A percentile compares a stretch with the other conserved stretches of the same genome.
Evolutionary conservation across 2,113 vertebrate genomes (phyloP).

Genomic region (Campylorhamphus procurvoides): DNA sequence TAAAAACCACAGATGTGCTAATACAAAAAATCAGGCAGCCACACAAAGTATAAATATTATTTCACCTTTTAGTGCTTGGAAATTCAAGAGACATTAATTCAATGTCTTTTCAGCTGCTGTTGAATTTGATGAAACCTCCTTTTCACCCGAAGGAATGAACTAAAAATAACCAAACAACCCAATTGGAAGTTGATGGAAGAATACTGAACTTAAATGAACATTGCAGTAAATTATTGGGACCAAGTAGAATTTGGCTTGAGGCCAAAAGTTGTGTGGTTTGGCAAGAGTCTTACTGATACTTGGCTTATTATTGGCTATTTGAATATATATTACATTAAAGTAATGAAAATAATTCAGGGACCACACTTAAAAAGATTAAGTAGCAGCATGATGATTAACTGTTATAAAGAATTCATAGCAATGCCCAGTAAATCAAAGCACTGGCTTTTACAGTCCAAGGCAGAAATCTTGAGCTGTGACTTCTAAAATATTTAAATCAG

Average conservation of each 20-base stretch:
- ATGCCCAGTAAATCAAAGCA: not conserved
- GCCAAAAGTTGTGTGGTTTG: conserved; percentile 35
- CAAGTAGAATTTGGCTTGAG: not conserved
- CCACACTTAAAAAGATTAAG: not conserved
- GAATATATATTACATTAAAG: not conserved
- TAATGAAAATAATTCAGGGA: not conserved
- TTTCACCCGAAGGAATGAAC: conserved; percentile 14
- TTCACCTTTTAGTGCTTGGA: not conserved
- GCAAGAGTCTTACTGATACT: not conserved
- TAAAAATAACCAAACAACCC: not conserved
- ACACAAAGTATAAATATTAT: not conserved
- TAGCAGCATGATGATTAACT: not conserved
- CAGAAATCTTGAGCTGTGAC: not conserved
- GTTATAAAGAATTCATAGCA: not conserved
- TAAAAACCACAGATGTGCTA: not conserved
- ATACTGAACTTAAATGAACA: not conserved
- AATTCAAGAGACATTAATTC: not conserved
- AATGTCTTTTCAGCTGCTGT: not conserved
- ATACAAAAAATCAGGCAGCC: not conserved
- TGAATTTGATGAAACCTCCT: conserved; percentile 6
- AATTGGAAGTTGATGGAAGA: not conserved
- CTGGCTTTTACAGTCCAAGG: not conserved
- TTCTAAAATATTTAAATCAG: not conserved
- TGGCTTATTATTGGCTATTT: conserved; percentile 11
- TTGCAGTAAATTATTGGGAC: not conserved